A percentile compares a stretch with the other conserved stretches of the same genome.
These are phyloP conservation scores for Protonemura montana DNA, from an alignment of 2,888 invertebrate genomes.

Conservation along the genomic window DNA sequence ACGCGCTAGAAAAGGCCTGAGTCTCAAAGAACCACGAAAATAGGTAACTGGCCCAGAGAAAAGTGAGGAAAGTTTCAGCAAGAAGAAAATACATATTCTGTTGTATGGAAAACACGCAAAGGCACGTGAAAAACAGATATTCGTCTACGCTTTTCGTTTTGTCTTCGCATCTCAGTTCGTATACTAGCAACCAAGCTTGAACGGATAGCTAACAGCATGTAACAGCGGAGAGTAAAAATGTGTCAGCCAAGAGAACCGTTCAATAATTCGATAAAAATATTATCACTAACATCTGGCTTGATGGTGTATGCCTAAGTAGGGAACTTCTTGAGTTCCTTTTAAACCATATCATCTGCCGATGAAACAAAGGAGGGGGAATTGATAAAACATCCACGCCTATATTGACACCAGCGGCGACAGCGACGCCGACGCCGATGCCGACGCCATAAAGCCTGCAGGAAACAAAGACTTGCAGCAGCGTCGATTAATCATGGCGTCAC, in stretches of 20 bases:
- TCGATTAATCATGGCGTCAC: slow-evolving; percentile 47
- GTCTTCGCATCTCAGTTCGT: too few relatives aligned
- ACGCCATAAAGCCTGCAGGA: slow-evolving; percentile 16
- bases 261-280: slow-evolving; percentile 40
- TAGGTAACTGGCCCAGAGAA: too few relatives aligned
- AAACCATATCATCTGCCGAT: slow-evolving; percentile 27
- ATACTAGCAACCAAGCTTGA: too few relatives aligned
- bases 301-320: not conserved
- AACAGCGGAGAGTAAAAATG: not conserved
- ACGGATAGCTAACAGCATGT: too few relatives aligned
- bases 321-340: slow-evolving; percentile 15
- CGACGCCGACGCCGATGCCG: slow-evolving; percentile 9
- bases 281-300: slow-evolving; percentile 8
- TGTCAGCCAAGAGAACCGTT: slow-evolving; percentile 16
- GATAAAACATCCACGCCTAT: slow-evolving; percentile 18
- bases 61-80: too few relatives aligned
- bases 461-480: not conserved
- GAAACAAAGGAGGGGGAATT: slow-evolving; percentile 27
- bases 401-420: slow-evolving; percentile 12
- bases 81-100: too few relatives aligned
- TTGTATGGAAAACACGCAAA: too few relatives aligned
- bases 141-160: too few relatives aligned
- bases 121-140: too few relatives aligned
- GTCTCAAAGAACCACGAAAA: not conserved
- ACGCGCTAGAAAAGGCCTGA: slow-evolving; percentile 3